A percentile compares a stretch with the other conserved stretches of the same genome.
These are phyloP conservation scores for Seira musarum DNA, from an alignment of 2,888 invertebrate genomes.

Conservation along the genomic window DNA sequence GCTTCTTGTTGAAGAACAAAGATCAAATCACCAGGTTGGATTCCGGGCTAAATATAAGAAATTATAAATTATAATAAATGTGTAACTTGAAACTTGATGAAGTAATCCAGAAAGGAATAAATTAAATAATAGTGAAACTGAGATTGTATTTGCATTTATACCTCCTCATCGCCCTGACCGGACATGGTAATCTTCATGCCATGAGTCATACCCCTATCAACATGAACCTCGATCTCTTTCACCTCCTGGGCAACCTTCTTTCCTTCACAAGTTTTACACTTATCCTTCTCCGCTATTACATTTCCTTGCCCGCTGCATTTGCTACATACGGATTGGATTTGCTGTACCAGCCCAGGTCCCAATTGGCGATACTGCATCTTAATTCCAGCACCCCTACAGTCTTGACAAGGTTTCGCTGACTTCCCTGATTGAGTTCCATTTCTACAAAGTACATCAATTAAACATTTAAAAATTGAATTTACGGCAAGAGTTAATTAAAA, in stretches of 20 bases:
- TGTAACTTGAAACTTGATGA: too few species aligned
- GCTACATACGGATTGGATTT: constrained; percentile 72
- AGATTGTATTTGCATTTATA: constrained; percentile 71
- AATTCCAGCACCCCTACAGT: constrained; percentile 85
- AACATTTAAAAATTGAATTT: too few species aligned
- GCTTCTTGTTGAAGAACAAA: constrained; percentile 87
- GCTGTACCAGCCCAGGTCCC: constrained; percentile 79
- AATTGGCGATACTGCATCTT: constrained; percentile 82
- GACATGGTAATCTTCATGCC: constrained; percentile 88
- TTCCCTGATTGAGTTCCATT: constrained; percentile 72
- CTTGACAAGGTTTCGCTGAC: constrained; percentile 79
- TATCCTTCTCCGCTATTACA: constrained; percentile 85
- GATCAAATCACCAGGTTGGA: constrained; percentile 91
- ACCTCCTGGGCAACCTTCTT: constrained; percentile 87
- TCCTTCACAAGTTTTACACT: constrained; percentile 87
- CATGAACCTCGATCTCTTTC: constrained; percentile 88
- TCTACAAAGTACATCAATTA: constrained; percentile 28
- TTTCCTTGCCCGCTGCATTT: constrained; percentile 74
- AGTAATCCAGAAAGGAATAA: neutral
- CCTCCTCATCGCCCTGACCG: constrained; percentile 90
- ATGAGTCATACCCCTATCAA: constrained; percentile 92
- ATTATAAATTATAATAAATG: constrained; percentile 23
- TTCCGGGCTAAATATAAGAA: constrained; percentile 78
- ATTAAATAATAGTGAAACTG: too few species aligned
- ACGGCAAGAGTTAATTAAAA: too few species aligned